Percentiles rank a stretch among this genome's conserved stretches.
phyloP scores from a whole-genome alignment of 2,113 vertebrate species.

The Myodes glareolus region DNA sequence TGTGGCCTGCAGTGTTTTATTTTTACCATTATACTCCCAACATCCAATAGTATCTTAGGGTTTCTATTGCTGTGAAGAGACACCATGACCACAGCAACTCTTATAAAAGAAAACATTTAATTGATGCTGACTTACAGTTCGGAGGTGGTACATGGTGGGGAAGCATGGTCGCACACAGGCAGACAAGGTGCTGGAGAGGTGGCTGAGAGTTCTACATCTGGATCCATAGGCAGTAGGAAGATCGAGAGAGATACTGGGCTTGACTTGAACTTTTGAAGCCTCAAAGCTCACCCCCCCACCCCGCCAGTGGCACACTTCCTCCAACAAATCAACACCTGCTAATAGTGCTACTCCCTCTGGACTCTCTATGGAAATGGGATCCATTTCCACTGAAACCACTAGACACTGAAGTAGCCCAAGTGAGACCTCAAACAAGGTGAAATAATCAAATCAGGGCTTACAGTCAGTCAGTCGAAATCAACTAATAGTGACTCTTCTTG shows the following conservation, averaged over 20 bases:
- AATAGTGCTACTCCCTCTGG: not conserved
- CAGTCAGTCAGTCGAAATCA: not conserved
- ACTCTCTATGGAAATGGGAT: not conserved
- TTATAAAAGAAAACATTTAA: not conserved
- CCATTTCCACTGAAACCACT: not conserved
- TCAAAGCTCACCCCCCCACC: not conserved
- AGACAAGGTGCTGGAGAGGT: not conserved
- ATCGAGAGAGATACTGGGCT: not conserved
- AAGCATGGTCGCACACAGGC: not conserved
- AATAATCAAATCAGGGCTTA: not conserved
- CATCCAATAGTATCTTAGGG: not conserved
- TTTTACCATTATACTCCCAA: no score
- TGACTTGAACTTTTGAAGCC: not conserved
- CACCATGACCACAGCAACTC: not conserved
- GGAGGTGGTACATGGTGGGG: not conserved
- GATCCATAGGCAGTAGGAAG: not conserved
- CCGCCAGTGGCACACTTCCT: not conserved
- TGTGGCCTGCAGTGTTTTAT: no score
- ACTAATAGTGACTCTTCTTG: not conserved
- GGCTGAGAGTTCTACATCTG: not conserved
- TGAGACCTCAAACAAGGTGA: not conserved
- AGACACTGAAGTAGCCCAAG: not conserved
- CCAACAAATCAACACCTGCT: not conserved
- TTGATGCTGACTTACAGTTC: not conserved
- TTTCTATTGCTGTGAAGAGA: not conserved